Evolutionary conservation across 2,797 vertebrate genomes (phyloP).

Genomic region (Spheniscus humboldti): DNA sequence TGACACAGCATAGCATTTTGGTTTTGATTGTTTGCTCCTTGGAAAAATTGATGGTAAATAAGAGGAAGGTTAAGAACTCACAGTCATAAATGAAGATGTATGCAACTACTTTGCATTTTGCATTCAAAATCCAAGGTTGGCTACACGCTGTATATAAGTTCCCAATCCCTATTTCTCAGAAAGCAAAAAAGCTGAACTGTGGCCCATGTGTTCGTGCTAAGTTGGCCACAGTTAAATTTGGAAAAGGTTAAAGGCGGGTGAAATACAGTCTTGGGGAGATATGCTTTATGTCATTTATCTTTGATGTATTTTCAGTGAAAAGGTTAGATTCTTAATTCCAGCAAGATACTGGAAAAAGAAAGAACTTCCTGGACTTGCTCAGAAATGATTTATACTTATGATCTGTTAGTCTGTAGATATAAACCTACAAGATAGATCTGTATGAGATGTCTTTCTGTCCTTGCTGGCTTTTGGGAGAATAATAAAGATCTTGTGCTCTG

Average conservation of each 20-base stretch:
- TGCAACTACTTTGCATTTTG: background rate
- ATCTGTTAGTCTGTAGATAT: background rate
- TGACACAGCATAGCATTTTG: background rate
- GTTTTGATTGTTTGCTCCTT: background rate
- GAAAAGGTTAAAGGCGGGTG: background rate
- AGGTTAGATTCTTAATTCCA: background rate
- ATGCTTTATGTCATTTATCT: background rate
- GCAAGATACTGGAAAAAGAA: background rate
- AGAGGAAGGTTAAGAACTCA: background rate
- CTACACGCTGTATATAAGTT: accelerated
- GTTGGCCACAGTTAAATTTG: background rate
- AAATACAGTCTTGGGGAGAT: background rate
- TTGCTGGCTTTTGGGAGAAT: background rate
- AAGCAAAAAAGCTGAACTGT: background rate
- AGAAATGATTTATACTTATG: background rate
- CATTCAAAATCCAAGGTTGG: background rate
- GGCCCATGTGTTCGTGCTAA: background rate
- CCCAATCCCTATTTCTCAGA: background rate
- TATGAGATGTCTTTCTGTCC: background rate
- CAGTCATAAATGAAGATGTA: background rate
- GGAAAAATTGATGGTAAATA: background rate
- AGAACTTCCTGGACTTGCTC: background rate
- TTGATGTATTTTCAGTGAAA: background rate
- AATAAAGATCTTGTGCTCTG: background rate
- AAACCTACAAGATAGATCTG: background rate